Evolutionary conservation across 1,140 invertebrate genomes (phyloP).

Genomic region (Magallana angulata): DNA sequence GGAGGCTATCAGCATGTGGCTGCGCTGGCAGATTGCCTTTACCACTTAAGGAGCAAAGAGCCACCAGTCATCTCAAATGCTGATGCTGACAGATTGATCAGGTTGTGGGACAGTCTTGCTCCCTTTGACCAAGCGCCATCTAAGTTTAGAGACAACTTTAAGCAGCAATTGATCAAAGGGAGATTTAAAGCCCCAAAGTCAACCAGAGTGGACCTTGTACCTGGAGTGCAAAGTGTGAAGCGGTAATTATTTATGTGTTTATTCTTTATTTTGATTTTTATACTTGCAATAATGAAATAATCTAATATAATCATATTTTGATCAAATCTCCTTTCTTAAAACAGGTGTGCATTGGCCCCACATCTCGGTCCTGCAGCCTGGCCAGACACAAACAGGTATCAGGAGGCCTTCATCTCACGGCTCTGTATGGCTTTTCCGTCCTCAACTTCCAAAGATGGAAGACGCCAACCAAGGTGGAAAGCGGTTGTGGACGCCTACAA

Average conservation of each 20-base stretch:
- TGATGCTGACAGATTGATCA: background rate
- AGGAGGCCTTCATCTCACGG: no score
- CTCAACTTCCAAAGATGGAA: no score
- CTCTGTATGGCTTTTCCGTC: no score
- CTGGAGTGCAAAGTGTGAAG: background rate
- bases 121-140: conserved; percentile 9
- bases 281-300: background rate
- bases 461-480: no score
- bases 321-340: background rate
- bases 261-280: background rate
- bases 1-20: conserved; percentile 24
- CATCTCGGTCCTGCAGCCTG: background rate
- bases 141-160: conserved; percentile 20
- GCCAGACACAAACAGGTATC: conserved; percentile 17
- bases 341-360: background rate
- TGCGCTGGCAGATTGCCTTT: conserved; percentile 35
- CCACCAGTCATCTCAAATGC: background rate
- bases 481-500: no score
- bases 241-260: background rate
- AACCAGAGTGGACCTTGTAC: background rate
- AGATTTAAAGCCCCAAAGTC: background rate
- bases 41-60: background rate
- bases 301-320: background rate
- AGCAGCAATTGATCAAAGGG: background rate
- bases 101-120: background rate